Base-by-base conservation (phyloP, 53 echinoderm and acorn worm species). In the Luidia sarsii region DNA sequence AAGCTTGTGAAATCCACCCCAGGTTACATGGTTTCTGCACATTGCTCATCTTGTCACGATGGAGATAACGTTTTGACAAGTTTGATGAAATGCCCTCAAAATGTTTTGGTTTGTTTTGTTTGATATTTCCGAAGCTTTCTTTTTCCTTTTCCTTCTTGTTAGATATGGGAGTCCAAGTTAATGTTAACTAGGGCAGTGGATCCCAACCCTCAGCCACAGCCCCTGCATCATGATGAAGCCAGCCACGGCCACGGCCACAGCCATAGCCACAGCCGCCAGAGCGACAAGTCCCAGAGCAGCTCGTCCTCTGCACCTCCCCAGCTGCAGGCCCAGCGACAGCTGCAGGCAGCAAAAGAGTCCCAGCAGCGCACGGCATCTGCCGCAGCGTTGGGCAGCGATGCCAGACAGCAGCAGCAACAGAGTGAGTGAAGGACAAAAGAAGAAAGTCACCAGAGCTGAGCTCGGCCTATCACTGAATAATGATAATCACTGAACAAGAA, bases 121-220 rank as follows among this genome's bases (percentile, higher is more conserved):
- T 72, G 35, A 55, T 75, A 22, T 27, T 10, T 16, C 64, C 13
- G 16, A n/a, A 19, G 63, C 18, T 32, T 15, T 79, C 11, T 65
- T 3, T 67, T 37, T 20, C 55, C 31, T 5, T 70, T 32, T 16
- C 28, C 3, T 30, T 15, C 64, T 4, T 50, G 10, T 2, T 45
- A 95, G 95, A 93, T 95, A 53, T 95, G 95, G 95, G 88, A 90
- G 34, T 80, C 45, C 36, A 95, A 95, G 52, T 75, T 95, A 33
- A 38, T 87, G 32, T 72, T 90, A 80, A 90, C 95, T 9, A 81
- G 82, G 59, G 95, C 92, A 22, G 79, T 95, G 37, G 92, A 93
- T 36, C 85, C 87, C 19, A 71, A 83, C 66, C 89, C 86, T 7
- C n/a, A n/a, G n/a, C n/a, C 41, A 41, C 84, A 80, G 57, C 67